phyloP scores from a whole-genome alignment of 2,888 invertebrate genomes.

The Oxycera nigricornis region DNA sequence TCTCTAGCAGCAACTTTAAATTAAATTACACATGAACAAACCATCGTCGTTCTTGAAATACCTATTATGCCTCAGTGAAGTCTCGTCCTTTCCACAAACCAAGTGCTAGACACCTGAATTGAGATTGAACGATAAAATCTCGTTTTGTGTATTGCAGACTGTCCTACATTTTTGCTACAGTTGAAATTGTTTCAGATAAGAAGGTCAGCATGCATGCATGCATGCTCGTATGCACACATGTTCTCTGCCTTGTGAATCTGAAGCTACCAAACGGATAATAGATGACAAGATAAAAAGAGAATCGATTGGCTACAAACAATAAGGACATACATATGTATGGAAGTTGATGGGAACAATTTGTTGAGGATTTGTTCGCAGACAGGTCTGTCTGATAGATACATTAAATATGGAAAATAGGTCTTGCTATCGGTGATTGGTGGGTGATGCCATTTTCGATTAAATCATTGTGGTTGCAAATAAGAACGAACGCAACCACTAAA shows the following conservation, averaged over 20 bases:
- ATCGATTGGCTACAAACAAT: background rate
- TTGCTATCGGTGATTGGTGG: no score
- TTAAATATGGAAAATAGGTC: background rate
- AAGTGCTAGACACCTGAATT: no score
- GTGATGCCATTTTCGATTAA: no score
- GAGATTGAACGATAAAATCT: no score
- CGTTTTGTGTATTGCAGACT: background rate
- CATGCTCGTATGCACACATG: background rate
- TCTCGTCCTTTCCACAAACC: no score
- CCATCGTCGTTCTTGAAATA: no score
- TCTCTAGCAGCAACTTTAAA: no score
- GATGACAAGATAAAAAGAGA: background rate
- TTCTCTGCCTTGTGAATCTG: background rate
- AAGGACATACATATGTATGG: background rate
- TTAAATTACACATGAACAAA: no score
- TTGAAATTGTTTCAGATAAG: constrained; percentile 8
- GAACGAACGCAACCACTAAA: no score
- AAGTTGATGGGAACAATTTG: background rate
- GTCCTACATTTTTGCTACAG: background rate
- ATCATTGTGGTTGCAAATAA: no score
- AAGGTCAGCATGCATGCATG: background rate
- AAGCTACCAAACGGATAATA: background rate
- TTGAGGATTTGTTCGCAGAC: background rate
- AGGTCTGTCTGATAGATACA: background rate
- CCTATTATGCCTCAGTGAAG: no score